Percentiles rank a stretch among this genome's conserved stretches.
phyloP scores from a whole-genome alignment of 2,888 invertebrate genomes.

The Cyclophora punctaria region DNA sequence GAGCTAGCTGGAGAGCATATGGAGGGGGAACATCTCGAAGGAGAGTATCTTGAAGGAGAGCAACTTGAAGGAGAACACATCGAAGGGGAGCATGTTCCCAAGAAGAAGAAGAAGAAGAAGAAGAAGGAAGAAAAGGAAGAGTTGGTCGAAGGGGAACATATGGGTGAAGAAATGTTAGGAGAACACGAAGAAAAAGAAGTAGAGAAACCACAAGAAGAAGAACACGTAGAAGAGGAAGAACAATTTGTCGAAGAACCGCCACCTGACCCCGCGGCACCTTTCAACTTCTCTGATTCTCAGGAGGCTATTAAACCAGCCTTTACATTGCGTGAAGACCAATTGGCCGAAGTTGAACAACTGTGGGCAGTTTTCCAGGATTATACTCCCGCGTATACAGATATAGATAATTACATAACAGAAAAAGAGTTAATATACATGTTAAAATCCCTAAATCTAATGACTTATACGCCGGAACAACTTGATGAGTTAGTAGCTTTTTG shows the following conservation, averaged over 20 bases:
- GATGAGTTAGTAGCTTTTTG: constrained; percentile 52
- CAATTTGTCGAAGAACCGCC: constrained; percentile 46
- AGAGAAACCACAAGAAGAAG: constrained; percentile 24
- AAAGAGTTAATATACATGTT: constrained; percentile 61
- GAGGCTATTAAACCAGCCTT: constrained; percentile 53
- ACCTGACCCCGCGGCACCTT: constrained; percentile 61
- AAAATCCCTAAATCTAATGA: constrained; percentile 50
- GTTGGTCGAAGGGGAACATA: constrained; percentile 25
- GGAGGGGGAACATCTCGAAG: constrained; percentile 24
- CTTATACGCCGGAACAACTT: constrained; percentile 56
- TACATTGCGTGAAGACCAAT: constrained; percentile 52
- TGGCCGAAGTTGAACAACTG: constrained; percentile 56
- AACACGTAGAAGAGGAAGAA: constrained; percentile 45
- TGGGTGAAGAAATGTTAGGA: constrained; percentile 24
- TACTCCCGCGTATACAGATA: constrained; percentile 57
- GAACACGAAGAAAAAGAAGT: constrained; percentile 26
- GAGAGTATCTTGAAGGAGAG: constrained; percentile 21
- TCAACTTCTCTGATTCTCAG: constrained; percentile 48
- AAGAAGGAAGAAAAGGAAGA: constrained; percentile 22
- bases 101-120: constrained; percentile 22
- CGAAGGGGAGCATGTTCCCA: constrained; percentile 17
- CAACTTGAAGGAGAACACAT: constrained; percentile 20
- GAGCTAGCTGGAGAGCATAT: constrained; percentile 16
- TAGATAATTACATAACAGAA: constrained; percentile 53
- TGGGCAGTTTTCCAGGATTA: constrained; percentile 60